A percentile compares a stretch with the other conserved stretches of the same genome.
Conservation (phyloP, 2,113 vertebrate genomes). For the Benitochromis conjunctus region DNA sequence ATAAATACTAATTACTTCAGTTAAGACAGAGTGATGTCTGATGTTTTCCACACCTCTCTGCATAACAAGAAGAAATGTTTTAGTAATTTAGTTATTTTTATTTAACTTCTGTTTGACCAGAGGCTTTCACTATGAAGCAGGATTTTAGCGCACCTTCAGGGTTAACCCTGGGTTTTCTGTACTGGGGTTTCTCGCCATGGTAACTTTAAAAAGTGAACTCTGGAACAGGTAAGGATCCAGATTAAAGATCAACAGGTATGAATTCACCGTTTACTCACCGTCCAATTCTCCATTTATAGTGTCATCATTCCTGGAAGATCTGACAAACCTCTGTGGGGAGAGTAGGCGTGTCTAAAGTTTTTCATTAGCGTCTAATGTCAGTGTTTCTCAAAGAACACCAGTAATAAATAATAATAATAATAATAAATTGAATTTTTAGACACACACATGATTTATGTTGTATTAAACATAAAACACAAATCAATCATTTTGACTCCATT, state of each 20-base stretch:
- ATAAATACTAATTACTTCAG: too few relatives aligned
- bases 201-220: not conserved
- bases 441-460: not conserved
- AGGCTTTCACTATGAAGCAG: not conserved
- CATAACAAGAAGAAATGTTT: too few relatives aligned
- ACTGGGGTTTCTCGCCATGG: not conserved
- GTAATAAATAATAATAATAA: not conserved
- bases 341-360: not conserved
- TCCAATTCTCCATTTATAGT: not conserved
- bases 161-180: rapidly evolving
- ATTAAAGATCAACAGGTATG: not conserved
- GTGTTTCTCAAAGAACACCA: not conserved
- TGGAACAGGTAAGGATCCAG: not conserved
- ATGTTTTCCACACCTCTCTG: too few relatives aligned
- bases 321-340: not conserved
- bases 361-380: not conserved
- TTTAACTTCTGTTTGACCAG: not conserved
- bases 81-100: not conserved
- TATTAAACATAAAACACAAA: not conserved
- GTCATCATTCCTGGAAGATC: not conserved
- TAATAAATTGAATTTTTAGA: not conserved
- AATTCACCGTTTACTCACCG: not conserved
- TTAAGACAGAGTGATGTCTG: too few relatives aligned
- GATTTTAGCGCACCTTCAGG: not conserved
- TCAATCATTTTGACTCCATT: not conserved